These are phyloP conservation scores for Acrocephalus kingi DNA, from an alignment of 2,113 vertebrate species.

Conservation along the genomic window DNA sequence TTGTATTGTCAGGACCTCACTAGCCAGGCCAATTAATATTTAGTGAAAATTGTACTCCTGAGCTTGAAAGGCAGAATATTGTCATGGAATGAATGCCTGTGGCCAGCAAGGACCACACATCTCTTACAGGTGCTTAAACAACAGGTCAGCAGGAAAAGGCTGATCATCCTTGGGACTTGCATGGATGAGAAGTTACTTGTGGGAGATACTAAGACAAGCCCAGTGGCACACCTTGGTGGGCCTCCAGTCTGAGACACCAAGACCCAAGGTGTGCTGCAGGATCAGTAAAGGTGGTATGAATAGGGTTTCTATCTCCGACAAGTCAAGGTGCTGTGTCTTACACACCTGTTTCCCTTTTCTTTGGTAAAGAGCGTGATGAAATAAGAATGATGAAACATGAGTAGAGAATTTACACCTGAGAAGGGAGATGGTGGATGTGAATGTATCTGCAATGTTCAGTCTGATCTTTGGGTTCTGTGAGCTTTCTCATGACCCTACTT, in stretches of 20 bases:
- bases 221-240: neutral
- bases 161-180: neutral
- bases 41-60: conserved; percentile 7
- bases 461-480: neutral
- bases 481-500: neutral
- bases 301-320: neutral
- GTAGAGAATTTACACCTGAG: neutral
- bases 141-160: neutral
- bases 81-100: neutral
- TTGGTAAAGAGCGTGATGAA: neutral
- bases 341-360: neutral
- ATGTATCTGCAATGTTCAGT: neutral
- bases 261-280: neutral
- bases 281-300: neutral
- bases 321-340: neutral
- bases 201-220: neutral
- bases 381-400: neutral
- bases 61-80: neutral
- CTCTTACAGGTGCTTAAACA: neutral
- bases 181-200: neutral
- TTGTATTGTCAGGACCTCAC: neutral
- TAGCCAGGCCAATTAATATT: neutral
- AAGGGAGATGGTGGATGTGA: neutral
- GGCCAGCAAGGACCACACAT: fast-evolving
- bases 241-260: neutral